These are phyloP conservation scores for Labia minor DNA, from an alignment of 2,888 invertebrate species.

Conservation along the genomic window DNA sequence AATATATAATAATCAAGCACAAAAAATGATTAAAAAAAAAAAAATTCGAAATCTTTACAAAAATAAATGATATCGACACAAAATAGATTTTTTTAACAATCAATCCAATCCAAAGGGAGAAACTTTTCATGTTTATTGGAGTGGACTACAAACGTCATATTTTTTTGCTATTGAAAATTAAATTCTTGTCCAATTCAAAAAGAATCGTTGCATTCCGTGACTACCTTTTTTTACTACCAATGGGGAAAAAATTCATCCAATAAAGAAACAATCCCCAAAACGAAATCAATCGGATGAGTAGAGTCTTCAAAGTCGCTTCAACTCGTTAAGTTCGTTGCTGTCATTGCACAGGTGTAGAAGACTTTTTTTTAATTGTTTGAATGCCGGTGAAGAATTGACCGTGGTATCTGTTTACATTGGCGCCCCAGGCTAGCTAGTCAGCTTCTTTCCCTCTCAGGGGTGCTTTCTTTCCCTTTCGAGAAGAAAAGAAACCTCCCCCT, in stretches of 20 bases:
- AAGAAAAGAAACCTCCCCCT: background rate
- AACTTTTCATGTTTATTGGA: too few relatives aligned
- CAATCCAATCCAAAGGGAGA: too few relatives aligned
- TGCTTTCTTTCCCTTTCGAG: background rate
- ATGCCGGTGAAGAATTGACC: background rate
- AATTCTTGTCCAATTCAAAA: background rate
- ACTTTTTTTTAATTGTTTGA: background rate
- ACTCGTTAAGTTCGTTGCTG: background rate
- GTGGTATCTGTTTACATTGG: constrained; percentile 2
- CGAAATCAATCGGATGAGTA: background rate
- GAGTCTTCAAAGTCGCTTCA: background rate
- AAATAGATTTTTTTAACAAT: too few relatives aligned
- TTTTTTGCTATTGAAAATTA: background rate
- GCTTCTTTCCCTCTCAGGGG: background rate
- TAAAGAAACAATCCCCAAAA: background rate
- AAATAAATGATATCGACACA: too few relatives aligned
- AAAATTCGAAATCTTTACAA: too few relatives aligned
- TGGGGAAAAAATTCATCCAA: background rate
- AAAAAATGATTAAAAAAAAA: too few relatives aligned
- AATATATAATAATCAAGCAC: too few relatives aligned
- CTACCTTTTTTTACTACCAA: background rate
- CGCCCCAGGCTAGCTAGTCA: background rate
- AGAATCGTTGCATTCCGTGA: background rate
- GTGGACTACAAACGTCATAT: background rate
- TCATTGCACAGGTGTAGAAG: background rate